Evolutionary conservation across 2,888 invertebrate genomes (phyloP).

Genomic region (Chloroclysta siterata): DNA sequence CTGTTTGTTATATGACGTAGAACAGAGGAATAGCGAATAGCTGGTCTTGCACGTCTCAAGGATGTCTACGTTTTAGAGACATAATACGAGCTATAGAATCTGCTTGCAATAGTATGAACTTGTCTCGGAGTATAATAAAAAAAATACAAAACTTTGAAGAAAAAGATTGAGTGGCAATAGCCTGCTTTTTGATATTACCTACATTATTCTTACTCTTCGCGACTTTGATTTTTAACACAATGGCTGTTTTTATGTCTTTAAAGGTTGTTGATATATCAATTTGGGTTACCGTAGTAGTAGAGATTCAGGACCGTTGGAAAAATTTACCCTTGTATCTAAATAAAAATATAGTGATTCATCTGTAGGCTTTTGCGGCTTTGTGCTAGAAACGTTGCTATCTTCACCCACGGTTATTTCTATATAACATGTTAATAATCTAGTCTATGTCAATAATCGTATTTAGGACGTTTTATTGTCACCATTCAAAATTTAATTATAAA

Average conservation of each 20-base stretch:
- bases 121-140: too few relatives aligned
- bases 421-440: too few relatives aligned
- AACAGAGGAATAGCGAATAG: not conserved
- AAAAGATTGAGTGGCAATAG: too few relatives aligned
- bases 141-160: too few relatives aligned
- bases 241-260: too few relatives aligned
- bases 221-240: too few relatives aligned
- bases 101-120: not conserved
- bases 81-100: conserved; percentile 6
- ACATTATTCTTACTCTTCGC: not conserved
- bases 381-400: not conserved
- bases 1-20: not conserved
- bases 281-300: conserved; percentile 25
- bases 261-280: not conserved
- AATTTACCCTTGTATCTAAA: conserved; percentile 25
- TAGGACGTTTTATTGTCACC: too few relatives aligned
- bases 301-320: conserved; percentile 34
- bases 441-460: too few relatives aligned
- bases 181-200: too few relatives aligned
- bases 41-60: not conserved
- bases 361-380: conserved; percentile 24
- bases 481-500: too few relatives aligned
- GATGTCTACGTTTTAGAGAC: not conserved
- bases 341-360: conserved; percentile 28
- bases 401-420: too few relatives aligned